A percentile compares a stretch with the other conserved stretches of the same genome.
Evolutionary conservation across 2,888 invertebrate species (phyloP).

Genomic region (Brenthis hecate): DNA sequence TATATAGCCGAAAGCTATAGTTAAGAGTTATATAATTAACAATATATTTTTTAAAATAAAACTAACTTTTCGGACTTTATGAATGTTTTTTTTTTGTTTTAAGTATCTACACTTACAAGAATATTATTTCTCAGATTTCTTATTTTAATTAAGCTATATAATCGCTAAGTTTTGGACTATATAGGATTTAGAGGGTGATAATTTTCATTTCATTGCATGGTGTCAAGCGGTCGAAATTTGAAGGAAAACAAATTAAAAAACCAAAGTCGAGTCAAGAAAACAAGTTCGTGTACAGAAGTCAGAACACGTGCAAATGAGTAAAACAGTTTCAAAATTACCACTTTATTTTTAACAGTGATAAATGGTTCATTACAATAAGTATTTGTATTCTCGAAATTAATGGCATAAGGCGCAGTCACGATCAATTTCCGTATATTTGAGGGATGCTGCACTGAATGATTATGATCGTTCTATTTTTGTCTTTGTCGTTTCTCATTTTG

Average conservation of each 20-base stretch:
- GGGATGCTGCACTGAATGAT: constrained; percentile 32
- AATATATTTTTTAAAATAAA: too few species aligned
- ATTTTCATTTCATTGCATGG: too few species aligned
- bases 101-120: too few species aligned
- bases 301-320: background rate
- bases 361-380: background rate
- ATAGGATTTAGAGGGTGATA: too few species aligned
- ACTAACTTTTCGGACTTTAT: too few species aligned
- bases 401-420: constrained; percentile 19
- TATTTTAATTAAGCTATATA: too few species aligned
- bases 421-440: constrained; percentile 32
- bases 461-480: constrained; percentile 35
- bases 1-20: too few species aligned
- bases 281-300: background rate
- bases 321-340: background rate
- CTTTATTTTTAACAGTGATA: constrained; percentile 6
- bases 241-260: background rate
- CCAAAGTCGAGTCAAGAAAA: background rate
- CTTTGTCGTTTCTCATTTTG: constrained; percentile 23
- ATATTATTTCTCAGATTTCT: too few species aligned
- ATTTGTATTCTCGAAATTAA: constrained; percentile 14
- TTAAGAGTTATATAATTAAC: too few species aligned
- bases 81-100: too few species aligned
- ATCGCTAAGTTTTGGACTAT: too few species aligned
- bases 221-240: too few species aligned